Conservation (phyloP, 2,888 invertebrate species). For the Caenorhabditis afra region DNA sequence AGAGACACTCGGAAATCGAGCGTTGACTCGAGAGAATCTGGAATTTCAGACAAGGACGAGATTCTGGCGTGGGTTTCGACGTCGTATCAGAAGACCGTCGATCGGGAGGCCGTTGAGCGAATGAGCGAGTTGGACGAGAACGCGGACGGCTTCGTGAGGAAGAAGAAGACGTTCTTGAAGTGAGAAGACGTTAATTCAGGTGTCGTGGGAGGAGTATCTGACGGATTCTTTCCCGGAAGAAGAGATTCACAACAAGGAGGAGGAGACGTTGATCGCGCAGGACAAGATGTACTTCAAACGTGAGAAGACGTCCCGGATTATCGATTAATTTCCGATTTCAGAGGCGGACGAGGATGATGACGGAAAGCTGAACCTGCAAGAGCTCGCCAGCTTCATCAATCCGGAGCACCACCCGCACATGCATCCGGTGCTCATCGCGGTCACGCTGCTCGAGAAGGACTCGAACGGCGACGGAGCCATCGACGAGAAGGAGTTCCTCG, state of each 20-base stretch:
- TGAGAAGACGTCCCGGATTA: neutral
- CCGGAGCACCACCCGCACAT: conserved; percentile 94
- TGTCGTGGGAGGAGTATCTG: conserved; percentile 94
- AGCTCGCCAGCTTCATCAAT: conserved; percentile 92
- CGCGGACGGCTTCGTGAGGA: conserved; percentile 67
- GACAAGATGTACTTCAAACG: conserved; percentile 89
- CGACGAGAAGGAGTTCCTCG: conserved; percentile 90
- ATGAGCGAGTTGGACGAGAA: conserved; percentile 85
- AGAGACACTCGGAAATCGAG: conserved; percentile 73
- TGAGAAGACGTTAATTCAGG: conserved; percentile 80
- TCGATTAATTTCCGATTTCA: neutral
- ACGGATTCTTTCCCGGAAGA: conserved; percentile 86
- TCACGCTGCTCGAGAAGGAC: conserved; percentile 91
- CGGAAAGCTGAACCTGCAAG: conserved; percentile 86
- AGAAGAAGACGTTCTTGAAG: neutral
- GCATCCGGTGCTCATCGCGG: conserved; percentile 84
- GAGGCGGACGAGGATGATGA: conserved; percentile 88
- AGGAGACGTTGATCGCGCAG: conserved; percentile 83
- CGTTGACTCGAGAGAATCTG: neutral
- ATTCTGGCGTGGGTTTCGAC: conserved; percentile 93
- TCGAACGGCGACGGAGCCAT: conserved; percentile 89
- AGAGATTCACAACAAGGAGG: conserved; percentile 82
- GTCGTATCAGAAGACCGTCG: conserved; percentile 87
- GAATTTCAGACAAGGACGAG: conserved; percentile 83
- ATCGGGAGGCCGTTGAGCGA: conserved; percentile 80